Evolutionary conservation across 2,113 vertebrate species (phyloP).

Genomic region (Antechinus flavipes): DNA sequence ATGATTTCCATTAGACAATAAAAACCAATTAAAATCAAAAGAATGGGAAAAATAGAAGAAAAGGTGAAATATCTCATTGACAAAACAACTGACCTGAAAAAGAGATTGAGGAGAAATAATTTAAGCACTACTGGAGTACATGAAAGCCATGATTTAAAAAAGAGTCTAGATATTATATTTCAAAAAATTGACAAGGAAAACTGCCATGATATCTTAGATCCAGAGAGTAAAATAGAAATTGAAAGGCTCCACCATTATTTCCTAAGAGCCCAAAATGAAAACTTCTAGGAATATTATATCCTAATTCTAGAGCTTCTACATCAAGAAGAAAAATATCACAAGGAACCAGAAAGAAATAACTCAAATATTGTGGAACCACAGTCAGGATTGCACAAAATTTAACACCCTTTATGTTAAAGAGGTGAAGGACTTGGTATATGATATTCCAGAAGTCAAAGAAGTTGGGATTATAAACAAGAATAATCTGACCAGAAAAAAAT

Average conservation of each 20-base stretch:
- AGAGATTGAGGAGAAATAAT: not conserved
- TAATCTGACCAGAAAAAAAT: not conserved
- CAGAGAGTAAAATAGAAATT: not conserved
- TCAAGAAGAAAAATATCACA: not conserved
- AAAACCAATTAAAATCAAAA: not conserved
- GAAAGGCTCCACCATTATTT: not conserved
- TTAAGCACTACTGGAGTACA: not conserved
- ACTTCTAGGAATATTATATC: not conserved
- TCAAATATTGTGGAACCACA: not conserved
- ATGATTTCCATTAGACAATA: not conserved
- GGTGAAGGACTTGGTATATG: not conserved
- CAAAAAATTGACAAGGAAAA: not conserved
- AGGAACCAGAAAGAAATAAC: not conserved
- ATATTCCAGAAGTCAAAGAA: not conserved
- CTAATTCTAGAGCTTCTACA: not conserved
- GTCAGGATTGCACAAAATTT: not conserved
- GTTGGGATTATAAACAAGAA: not conserved
- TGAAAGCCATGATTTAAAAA: too few relatives aligned
- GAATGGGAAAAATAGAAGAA: not conserved
- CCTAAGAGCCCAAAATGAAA: not conserved
- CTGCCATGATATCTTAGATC: not conserved
- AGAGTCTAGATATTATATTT: too few relatives aligned
- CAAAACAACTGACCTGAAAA: not conserved
- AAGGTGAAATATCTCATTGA: not conserved
- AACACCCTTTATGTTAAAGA: not conserved